Base-by-base conservation (phyloP, 2,797 vertebrate species). In the Urocyon cinereoargenteus region DNA sequence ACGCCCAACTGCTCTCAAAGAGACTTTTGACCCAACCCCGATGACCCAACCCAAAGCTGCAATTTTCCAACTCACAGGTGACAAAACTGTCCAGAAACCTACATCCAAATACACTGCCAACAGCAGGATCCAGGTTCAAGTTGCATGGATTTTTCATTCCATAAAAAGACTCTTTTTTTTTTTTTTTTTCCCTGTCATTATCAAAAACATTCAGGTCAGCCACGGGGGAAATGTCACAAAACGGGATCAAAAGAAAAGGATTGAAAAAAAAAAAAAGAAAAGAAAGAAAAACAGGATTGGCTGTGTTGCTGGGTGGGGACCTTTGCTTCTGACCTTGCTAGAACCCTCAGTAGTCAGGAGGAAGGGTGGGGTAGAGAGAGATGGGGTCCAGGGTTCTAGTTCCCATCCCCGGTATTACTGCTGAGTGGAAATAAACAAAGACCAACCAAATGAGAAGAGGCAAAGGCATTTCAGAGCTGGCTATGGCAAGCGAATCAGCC, bases 241-340 rank as follows among this genome's bases (percentile, higher is more conserved):
- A 96, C 97, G 98, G 98, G 99, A 99, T 99, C 98, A 98, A 98
- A 98, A 87, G 98, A 98, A 98, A 98, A 99, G 98, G 98, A 99
- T 99, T 99, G 98, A 8, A 45, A 40, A 40, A 40, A 40, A 40
- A 40, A 40, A 40, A 40, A 36, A 36, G 3, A 36, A 36, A 40
- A 45, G n/a, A 45, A 45, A 98, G 98, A 98, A 87, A 97, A 98
- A 98, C 98, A 99, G 98, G 98, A 99, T 99, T 99, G 98, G 98
- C 98, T 97, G 95, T 98, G 98, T 98, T n/a, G 49, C 98, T 97
- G 97, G 98, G 96, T 45, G 97, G 88, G 98, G 98, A 98, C 98
- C 97, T 98, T 98, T 99, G 98, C 98, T 99, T 99, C 98, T 99
- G 99, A 98, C 99, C 98, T 98, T 99, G 98, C 99, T 99, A 93